Conservation (phyloP, 2,113 vertebrate species). For the Salvelinus sp. region DNA sequence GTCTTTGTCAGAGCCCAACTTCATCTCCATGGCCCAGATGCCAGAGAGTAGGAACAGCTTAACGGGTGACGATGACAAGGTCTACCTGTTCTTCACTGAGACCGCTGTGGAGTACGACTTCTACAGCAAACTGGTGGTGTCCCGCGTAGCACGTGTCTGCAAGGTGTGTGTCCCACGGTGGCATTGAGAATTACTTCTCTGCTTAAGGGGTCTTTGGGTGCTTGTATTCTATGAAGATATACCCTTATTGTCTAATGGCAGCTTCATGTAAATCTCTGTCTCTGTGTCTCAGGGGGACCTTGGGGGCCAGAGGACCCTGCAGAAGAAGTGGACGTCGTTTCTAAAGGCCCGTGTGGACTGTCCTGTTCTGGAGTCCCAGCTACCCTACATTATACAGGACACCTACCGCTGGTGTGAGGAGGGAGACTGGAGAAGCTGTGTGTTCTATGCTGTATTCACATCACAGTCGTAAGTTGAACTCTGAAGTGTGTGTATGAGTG, state of each 20-base stretch:
- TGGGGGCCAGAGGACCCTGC: constrained; percentile 73
- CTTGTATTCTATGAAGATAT: too few species aligned
- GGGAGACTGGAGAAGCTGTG: constrained; percentile 62
- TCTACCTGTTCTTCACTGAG: constrained; percentile 86
- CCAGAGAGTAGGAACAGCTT: constrained; percentile 63
- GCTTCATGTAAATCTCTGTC: too few species aligned
- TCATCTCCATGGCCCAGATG: constrained; percentile 76
- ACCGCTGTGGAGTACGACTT: constrained; percentile 80
- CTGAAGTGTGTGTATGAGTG: neutral
- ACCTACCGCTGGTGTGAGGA: constrained; percentile 70
- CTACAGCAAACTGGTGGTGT: constrained; percentile 75
- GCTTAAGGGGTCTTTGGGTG: too few species aligned
- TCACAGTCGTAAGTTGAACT: constrained; percentile 72
- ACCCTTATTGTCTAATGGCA: too few species aligned
- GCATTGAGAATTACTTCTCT: too few species aligned
- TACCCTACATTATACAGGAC: constrained; percentile 77
- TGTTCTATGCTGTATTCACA: constrained; percentile 78
- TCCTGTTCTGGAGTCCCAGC: constrained; percentile 63
- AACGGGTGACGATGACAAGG: constrained; percentile 76
- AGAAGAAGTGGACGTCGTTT: constrained; percentile 80
- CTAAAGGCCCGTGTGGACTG: constrained; percentile 78
- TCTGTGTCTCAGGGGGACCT: constrained; percentile 68
- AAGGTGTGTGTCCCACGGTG: constrained; percentile 65
- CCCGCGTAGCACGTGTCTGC: constrained; percentile 81
- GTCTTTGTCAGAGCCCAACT: constrained; percentile 75